Evolutionary conservation across 2,797 vertebrate genomes (phyloP).

Genomic region (Halcyon leucocephala): DNA sequence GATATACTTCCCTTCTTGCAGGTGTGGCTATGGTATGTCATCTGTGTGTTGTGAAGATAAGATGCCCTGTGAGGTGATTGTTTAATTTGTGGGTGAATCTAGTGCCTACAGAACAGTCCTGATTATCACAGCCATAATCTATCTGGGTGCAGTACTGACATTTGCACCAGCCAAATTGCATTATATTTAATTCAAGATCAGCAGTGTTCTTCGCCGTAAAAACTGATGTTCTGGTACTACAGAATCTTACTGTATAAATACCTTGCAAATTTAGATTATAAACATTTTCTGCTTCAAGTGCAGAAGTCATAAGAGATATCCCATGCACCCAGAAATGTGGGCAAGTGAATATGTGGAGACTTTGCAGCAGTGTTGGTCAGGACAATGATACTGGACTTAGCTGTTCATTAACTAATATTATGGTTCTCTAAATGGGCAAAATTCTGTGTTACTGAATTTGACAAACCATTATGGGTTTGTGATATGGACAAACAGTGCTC

Average conservation of each 20-base stretch:
- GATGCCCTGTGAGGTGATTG: not conserved
- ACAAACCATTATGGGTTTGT: not conserved
- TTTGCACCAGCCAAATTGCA: not conserved
- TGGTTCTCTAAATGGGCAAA: not conserved
- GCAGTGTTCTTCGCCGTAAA: not conserved
- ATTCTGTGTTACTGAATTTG: not conserved
- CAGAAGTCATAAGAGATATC: not conserved
- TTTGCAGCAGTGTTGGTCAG: not conserved
- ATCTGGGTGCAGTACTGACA: not conserved
- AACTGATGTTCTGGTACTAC: not conserved
- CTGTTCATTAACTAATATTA: not conserved
- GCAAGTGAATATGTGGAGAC: not conserved
- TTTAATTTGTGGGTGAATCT: not conserved
- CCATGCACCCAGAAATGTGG: not conserved
- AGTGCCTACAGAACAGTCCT: not conserved
- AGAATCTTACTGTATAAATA: not conserved
- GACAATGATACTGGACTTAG: not conserved
- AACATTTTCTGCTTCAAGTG: not conserved
- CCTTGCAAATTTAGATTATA: not conserved
- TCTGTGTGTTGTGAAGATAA: not conserved
- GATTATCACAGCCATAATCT: not conserved
- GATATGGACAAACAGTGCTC: not conserved
- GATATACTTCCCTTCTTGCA: not conserved
- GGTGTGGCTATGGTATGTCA: not conserved
- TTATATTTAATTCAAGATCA: not conserved